A percentile compares a stretch with the other conserved stretches of the same genome.
phyloP scores from a whole-genome alignment of 2,797 vertebrate species.

The Pyrrhura leucotis region DNA sequence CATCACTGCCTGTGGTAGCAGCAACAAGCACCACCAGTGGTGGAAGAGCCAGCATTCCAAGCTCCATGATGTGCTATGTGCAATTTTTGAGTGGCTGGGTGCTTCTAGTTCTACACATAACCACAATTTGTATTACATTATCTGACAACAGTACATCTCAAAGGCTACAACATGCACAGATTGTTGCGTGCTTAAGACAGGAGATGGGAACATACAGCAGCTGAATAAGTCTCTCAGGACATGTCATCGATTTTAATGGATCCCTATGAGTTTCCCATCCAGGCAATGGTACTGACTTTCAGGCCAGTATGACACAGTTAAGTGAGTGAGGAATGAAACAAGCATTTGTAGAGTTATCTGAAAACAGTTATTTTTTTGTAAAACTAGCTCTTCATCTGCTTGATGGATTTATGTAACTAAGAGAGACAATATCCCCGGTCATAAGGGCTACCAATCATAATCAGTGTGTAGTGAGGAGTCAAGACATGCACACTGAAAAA shows the following conservation, averaged over 20 bases:
- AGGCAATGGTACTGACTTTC: neutral
- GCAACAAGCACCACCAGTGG: neutral
- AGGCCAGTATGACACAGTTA: neutral
- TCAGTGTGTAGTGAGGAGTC: neutral
- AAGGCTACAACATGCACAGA: neutral
- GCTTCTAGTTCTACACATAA: neutral
- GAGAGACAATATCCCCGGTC: neutral
- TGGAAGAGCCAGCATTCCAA: neutral
- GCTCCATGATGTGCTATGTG: neutral
- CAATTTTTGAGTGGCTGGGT: neutral
- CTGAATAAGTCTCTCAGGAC: neutral
- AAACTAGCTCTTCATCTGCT: neutral
- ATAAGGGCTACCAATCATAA: neutral
- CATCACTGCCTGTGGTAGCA: neutral
- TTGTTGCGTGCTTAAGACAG: neutral
- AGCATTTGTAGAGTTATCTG: neutral
- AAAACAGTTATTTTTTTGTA: neutral
- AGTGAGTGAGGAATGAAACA: neutral
- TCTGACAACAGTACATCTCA: neutral
- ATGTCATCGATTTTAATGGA: neutral
- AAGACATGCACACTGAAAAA: neutral
- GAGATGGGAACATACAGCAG: neutral
- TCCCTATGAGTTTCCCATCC: neutral
- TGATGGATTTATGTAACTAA: neutral
- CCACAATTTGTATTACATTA: neutral